Percentiles rank a stretch among this genome's conserved stretches.
Evolutionary conservation across 2,888 invertebrate species (phyloP).

Genomic region (Caenorhabditis sp.): DNA sequence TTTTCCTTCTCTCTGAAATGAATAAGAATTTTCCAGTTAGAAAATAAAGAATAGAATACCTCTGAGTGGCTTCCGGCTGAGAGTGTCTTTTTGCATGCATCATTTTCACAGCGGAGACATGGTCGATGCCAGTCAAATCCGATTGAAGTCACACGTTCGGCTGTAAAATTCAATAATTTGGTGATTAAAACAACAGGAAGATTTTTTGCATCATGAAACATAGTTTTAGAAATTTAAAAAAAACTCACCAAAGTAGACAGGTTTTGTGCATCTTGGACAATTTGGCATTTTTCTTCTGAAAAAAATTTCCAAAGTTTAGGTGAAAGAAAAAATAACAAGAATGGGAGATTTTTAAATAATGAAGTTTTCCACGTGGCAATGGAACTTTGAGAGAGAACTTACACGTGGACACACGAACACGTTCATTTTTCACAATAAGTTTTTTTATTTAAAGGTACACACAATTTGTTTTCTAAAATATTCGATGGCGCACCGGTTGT

Average conservation of each 20-base stretch:
- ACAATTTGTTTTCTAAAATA: neutral
- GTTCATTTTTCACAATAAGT: too few relatives aligned
- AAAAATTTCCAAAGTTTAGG: too few relatives aligned
- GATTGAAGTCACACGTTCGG: slow-evolving; percentile 79
- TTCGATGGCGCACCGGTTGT: too few relatives aligned
- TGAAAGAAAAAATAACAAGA: too few relatives aligned
- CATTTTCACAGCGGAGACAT: slow-evolving; percentile 77
- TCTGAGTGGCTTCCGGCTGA: slow-evolving; percentile 77
- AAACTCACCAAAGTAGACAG: slow-evolving; percentile 69
- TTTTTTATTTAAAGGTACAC: too few relatives aligned
- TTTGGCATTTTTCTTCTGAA: slow-evolving; percentile 58
- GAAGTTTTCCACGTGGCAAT: neutral
- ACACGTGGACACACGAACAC: too few relatives aligned
- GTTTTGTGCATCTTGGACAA: slow-evolving; percentile 69
- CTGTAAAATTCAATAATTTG: slow-evolving; percentile 73
- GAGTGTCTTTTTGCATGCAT: slow-evolving; percentile 80
- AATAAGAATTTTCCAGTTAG: neutral
- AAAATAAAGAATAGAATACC: neutral
- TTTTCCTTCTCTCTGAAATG: slow-evolving; percentile 77
- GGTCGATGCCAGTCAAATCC: slow-evolving; percentile 81
- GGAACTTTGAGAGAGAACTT: neutral
- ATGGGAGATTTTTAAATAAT: neutral
- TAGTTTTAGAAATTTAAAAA: neutral
- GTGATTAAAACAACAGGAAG: neutral
- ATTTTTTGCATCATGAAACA: neutral